Evolutionary conservation across 1,140 invertebrate genomes (phyloP).

Genomic region (Oreohelix idahoensis): DNA sequence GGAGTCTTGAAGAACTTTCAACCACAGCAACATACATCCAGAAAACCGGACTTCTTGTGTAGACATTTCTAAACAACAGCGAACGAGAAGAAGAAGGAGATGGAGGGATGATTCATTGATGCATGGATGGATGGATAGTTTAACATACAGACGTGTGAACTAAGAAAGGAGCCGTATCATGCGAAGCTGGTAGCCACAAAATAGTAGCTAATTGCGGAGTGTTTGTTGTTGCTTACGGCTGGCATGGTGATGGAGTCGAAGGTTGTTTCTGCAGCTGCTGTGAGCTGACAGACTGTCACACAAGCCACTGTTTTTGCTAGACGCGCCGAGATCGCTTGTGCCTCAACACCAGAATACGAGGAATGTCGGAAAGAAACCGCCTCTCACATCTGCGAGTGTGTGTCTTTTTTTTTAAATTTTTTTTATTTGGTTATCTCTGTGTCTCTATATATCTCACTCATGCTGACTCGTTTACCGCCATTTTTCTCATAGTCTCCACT

Average conservation of each 20-base stretch:
- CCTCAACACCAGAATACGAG: neutral
- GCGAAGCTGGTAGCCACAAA: neutral
- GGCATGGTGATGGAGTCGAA: neutral
- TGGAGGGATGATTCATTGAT: too few species aligned
- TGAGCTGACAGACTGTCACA: slow-evolving; percentile 24
- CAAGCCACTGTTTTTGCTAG: slow-evolving; percentile 18
- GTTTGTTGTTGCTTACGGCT: slow-evolving; percentile 29
- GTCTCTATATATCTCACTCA: neutral
- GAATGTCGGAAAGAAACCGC: neutral
- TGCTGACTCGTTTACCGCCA: neutral
- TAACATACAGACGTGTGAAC: too few species aligned
- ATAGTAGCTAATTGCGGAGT: slow-evolving; percentile 10
- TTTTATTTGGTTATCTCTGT: too few species aligned
- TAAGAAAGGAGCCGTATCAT: too few species aligned
- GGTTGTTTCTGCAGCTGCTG: neutral
- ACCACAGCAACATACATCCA: too few species aligned
- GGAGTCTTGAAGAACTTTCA: too few species aligned
- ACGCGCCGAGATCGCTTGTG: neutral
- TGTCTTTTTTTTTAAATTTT: too few species aligned
- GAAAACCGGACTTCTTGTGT: too few species aligned
- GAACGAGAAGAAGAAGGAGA: too few species aligned
- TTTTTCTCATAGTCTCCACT: neutral
- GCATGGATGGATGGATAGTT: too few species aligned
- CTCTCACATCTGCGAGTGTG: too few species aligned
- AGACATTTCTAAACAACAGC: too few species aligned